Percentiles rank a stretch among this genome's conserved stretches.
phyloP scores from a whole-genome alignment of 1,140 invertebrate genomes.

The Sesamia nonagrioides region DNA sequence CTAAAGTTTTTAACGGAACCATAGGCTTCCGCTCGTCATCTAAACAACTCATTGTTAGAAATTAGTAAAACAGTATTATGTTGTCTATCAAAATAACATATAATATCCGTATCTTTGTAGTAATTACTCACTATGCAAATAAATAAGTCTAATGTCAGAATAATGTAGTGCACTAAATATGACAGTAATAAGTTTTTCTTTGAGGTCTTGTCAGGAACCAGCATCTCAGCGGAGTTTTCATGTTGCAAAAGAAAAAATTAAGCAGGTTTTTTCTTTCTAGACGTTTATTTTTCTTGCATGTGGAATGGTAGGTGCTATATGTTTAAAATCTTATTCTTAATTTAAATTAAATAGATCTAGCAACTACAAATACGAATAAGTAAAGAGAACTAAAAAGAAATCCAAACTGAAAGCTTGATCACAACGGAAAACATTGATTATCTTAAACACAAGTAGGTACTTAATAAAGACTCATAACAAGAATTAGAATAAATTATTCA shows the following conservation, averaged over 20 bases:
- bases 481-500: no score
- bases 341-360: no score
- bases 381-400: no score
- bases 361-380: no score
- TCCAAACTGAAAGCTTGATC: no score
- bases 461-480: no score
- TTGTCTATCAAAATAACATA: neutral
- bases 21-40: constrained; percentile 77
- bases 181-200: neutral
- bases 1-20: constrained; percentile 79
- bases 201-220: neutral
- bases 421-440: no score
- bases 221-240: neutral
- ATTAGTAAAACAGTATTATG: constrained; percentile 24
- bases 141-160: constrained; percentile 13
- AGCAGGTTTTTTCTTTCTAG: no score
- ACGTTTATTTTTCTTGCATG: no score
- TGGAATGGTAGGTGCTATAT: no score
- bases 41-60: constrained; percentile 67
- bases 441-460: no score
- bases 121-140: neutral
- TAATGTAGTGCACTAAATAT: constrained; percentile 8
- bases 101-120: neutral
- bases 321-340: no score
- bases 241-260: neutral